Percentiles rank a stretch among this genome's conserved stretches.
phyloP scores from a whole-genome alignment of 2,888 invertebrate species.

The Oasisia sp. region DNA sequence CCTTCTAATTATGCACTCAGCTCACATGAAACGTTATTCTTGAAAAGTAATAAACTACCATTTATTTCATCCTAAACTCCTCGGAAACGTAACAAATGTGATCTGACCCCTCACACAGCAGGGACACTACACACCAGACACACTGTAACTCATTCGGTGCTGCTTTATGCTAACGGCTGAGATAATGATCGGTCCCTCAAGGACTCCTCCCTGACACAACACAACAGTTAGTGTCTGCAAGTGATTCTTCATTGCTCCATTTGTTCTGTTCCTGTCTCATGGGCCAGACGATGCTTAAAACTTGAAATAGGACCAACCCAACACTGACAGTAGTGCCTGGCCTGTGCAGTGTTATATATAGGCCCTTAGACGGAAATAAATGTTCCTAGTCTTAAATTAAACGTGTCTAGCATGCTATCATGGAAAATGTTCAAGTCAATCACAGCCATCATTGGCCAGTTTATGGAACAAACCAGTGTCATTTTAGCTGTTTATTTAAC shows the following conservation, averaged over 20 bases:
- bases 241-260: background rate
- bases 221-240: background rate
- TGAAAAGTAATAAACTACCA: no score
- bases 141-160: background rate
- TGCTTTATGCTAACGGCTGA: background rate
- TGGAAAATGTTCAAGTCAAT: no score
- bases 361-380: no score
- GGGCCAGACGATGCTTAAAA: background rate
- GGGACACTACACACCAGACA: background rate
- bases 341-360: background rate
- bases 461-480: no score
- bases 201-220: background rate
- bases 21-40: no score
- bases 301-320: background rate
- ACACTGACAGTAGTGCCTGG: background rate
- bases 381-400: no score
- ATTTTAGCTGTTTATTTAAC: no score
- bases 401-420: no score
- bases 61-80: background rate
- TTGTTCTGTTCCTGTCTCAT: background rate
- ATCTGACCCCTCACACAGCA: background rate
- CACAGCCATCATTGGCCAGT: no score
- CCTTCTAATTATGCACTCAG: no score
- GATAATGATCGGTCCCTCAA: background rate
- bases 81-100: background rate